A percentile compares a stretch with the other conserved stretches of the same genome.
Conservation (phyloP, 53 echinoderm and acorn worm genomes). For the Apostichopus leukothele region DNA sequence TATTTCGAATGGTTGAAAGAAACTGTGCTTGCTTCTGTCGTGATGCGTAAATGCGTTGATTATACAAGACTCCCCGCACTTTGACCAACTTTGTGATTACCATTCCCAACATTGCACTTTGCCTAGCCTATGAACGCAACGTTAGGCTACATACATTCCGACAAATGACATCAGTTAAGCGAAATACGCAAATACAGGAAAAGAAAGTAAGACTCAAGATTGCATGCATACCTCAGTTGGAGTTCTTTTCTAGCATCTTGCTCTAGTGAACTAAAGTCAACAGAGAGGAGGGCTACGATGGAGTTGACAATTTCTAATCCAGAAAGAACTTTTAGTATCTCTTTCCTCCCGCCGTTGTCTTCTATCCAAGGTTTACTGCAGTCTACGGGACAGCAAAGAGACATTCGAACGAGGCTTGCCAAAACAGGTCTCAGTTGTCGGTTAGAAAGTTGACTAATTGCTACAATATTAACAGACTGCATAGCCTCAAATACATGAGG, state of each 20-base stretch:
- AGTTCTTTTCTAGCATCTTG: slow-evolving; percentile 94
- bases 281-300: slow-evolving; percentile 92
- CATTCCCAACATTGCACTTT: neutral
- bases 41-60: no score
- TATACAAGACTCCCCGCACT: no score
- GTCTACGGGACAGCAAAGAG: slow-evolving; percentile 90
- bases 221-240: slow-evolving; percentile 73
- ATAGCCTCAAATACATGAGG: slow-evolving; percentile 89
- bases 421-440: slow-evolving; percentile 75
- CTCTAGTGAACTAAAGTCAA: slow-evolving; percentile 94
- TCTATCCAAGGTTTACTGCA: slow-evolving; percentile 89
- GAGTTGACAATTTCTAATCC: slow-evolving; percentile 97
- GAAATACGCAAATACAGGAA: neutral
- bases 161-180: neutral
- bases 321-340: slow-evolving; percentile 86
- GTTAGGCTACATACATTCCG: no score
- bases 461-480: slow-evolving; percentile 85
- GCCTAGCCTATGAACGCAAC: neutral
- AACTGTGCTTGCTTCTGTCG: no score
- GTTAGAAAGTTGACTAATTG: slow-evolving; percentile 74
- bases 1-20: no score
- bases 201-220: neutral
- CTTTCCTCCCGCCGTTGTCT: slow-evolving; percentile 71
- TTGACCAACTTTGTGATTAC: no score
- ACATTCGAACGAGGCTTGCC: slow-evolving; percentile 95